A percentile compares a stretch with the other conserved stretches of the same genome.
phyloP scores from a whole-genome alignment of 2,113 vertebrate species.

The Danionella cerebrum region DNA sequence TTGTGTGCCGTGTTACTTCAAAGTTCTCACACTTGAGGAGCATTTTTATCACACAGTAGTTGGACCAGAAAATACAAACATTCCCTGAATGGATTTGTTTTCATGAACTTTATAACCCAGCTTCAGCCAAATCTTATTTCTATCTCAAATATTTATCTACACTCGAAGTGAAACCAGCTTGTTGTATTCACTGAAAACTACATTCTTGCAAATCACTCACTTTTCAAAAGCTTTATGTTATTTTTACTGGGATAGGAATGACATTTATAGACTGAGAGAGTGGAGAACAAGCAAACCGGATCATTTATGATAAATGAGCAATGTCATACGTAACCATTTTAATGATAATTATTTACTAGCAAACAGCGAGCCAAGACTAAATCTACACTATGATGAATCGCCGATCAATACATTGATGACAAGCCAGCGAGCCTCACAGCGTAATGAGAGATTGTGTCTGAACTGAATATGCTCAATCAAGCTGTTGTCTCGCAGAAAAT shows the following conservation, averaged over 20 bases:
- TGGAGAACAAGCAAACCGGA: slow-evolving; percentile 2
- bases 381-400: slow-evolving; percentile 14
- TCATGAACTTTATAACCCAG: slow-evolving; percentile 8
- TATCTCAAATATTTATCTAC: slow-evolving; percentile 18
- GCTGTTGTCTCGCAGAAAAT: slow-evolving; percentile 17
- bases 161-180: not conserved
- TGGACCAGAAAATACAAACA: not conserved
- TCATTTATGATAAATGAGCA: slow-evolving; percentile 2
- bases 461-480: slow-evolving; percentile 18
- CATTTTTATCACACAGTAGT: not conserved
- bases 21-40: not conserved
- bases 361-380: not conserved
- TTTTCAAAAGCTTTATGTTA: slow-evolving; percentile 8
- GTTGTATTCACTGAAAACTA: slow-evolving; percentile 4
- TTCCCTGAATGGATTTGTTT: not conserved
- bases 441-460: slow-evolving; percentile 3
- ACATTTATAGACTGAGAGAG: slow-evolving; percentile 2
- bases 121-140: slow-evolving; percentile 6
- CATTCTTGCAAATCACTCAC: not conserved
- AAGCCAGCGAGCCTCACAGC: slow-evolving; percentile 11
- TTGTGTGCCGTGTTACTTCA: slow-evolving; percentile 5
- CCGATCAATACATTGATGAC: slow-evolving; percentile 28
- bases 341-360: slow-evolving; percentile 20
- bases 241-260: not conserved
- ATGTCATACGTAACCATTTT: not conserved